Conservation (phyloP, 1,140 invertebrate species). For the Elysia chlorotica region DNA sequence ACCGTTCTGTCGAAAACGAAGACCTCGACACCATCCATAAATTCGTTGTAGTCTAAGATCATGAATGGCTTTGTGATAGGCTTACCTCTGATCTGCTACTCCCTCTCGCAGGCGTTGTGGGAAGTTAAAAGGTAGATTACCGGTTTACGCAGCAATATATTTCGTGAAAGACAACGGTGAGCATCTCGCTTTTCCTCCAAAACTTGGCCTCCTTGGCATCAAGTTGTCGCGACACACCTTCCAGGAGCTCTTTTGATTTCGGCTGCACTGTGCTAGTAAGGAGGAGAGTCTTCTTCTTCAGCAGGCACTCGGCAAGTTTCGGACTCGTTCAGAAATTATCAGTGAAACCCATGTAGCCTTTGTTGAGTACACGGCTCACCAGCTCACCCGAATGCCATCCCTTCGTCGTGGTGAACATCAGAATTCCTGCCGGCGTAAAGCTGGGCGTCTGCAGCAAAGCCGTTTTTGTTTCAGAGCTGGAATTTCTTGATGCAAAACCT, state of each 20-base stretch:
- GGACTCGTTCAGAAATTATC: slow-evolving; percentile 28
- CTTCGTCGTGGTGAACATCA: slow-evolving; percentile 13
- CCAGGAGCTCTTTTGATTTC: slow-evolving; percentile 3
- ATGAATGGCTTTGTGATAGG: neutral
- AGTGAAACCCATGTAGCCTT: slow-evolving; percentile 23
- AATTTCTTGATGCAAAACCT: slow-evolving; percentile 28
- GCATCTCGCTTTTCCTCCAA: neutral
- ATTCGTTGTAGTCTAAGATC: slow-evolving; percentile 19
- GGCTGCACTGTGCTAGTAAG: slow-evolving; percentile 27
- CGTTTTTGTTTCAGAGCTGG: too few species aligned
- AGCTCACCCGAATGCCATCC: slow-evolving; percentile 16
- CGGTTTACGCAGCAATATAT: slow-evolving; percentile 17
- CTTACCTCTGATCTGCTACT: neutral
- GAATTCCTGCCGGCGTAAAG: slow-evolving; percentile 25
- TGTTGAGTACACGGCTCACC: slow-evolving; percentile 18
- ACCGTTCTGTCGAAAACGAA: slow-evolving; percentile 16
- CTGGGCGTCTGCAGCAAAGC: slow-evolving; percentile 1
- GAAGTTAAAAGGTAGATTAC: slow-evolving; percentile 10
- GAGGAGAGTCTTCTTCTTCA: neutral
- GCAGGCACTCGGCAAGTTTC: slow-evolving; percentile 8
- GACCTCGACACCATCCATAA: slow-evolving; percentile 27
- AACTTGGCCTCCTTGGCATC: neutral
- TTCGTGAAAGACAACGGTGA: slow-evolving; percentile 12
- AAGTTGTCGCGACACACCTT: neutral
- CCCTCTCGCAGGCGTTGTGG: slow-evolving; percentile 5